Evolutionary conservation across 2,888 invertebrate genomes (phyloP).

Genomic region (Andricus curvator): DNA sequence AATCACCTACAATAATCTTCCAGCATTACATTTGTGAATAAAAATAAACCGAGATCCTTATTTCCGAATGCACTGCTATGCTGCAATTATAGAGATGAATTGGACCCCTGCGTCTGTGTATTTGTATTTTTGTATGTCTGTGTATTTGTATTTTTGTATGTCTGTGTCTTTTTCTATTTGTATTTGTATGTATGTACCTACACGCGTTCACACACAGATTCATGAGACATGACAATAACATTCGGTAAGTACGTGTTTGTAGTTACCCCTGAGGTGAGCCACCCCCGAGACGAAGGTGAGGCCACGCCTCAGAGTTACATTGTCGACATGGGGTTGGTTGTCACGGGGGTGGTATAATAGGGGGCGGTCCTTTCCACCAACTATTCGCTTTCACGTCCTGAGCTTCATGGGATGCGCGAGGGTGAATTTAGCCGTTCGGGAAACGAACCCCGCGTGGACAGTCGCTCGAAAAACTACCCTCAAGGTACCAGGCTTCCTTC

Average conservation of each 20-base stretch:
- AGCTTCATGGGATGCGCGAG: slow-evolving; percentile 50
- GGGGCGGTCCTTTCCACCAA: slow-evolving; percentile 68
- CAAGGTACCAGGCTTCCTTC: slow-evolving; percentile 41
- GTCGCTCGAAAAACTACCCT: slow-evolving; percentile 55
- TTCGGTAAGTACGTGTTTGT: slow-evolving; percentile 77
- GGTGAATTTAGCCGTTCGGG: slow-evolving; percentile 51
- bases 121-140: not conserved
- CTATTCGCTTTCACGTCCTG: slow-evolving; percentile 55
- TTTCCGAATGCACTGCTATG: slow-evolving; percentile 1
- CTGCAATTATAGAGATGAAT: slow-evolving; percentile 23
- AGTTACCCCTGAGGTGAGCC: slow-evolving; percentile 77
- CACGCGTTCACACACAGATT: slow-evolving; percentile 42
- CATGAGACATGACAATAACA: slow-evolving; percentile 63
- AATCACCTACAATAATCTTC: not conserved
- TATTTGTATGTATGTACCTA: not conserved
- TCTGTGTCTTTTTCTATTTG: not conserved
- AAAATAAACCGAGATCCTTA: slow-evolving; percentile 2
- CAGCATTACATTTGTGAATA: not conserved
- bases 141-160: not conserved
- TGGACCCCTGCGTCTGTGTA: not conserved
- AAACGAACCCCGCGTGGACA: slow-evolving; percentile 58
- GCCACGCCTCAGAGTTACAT: slow-evolving; percentile 67
- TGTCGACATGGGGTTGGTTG: slow-evolving; percentile 66
- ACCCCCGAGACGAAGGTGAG: slow-evolving; percentile 62
- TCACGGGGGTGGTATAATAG: slow-evolving; percentile 67